Base-by-base conservation (phyloP, 2,888 invertebrate genomes). In the Thecophora atra region DNA sequence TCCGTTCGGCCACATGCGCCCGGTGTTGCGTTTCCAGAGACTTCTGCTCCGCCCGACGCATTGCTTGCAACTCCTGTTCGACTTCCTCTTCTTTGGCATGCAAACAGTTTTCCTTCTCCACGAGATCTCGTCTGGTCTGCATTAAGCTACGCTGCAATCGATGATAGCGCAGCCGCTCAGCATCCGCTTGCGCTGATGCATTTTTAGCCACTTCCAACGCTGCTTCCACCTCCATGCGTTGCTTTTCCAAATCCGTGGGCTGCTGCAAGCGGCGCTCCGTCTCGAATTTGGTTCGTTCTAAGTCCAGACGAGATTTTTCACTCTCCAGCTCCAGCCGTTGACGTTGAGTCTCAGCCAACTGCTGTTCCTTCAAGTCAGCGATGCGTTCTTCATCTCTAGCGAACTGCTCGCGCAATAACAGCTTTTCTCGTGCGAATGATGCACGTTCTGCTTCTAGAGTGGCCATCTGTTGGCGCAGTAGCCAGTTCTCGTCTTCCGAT, bases 401-500 rank as follows among this genome's bases (percentile, higher is more conserved):
- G 70, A 85, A 75, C 75, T 87, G 86, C 66, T 86, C 86, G 1
- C 86, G 79, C 7, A 80, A 77, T 26, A 81, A 81, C n/a, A 81
- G 76, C 52, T 84, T 84, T 67, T 87, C 87, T 13, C 82, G 81
- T 52, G 85, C 84, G 37, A 87, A 85, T 0, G 85, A 79, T 13
- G 77, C 72, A 70, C 83, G 82, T 28, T 87, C 87, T 0, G 83
- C 82, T 71, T 87, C 87, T 3, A 87, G 72, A 7, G 81, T 78
- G n/a, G 84, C 77, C 78, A 85, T 77, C 71, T 84, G 84, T 76
- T 86, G 86, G 0, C 85, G 80, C 17, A 86, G 69, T 44, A 82
- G 80, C 87, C 87, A 87, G 69, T 85, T 86, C 51, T 87, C 87
- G 60, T 87, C 86, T 0, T 84, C 82, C 0, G 85, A 78, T 13